These are phyloP conservation scores for Laupala kohalensis DNA, from an alignment of 1,140 invertebrate genomes.

Conservation along the genomic window DNA sequence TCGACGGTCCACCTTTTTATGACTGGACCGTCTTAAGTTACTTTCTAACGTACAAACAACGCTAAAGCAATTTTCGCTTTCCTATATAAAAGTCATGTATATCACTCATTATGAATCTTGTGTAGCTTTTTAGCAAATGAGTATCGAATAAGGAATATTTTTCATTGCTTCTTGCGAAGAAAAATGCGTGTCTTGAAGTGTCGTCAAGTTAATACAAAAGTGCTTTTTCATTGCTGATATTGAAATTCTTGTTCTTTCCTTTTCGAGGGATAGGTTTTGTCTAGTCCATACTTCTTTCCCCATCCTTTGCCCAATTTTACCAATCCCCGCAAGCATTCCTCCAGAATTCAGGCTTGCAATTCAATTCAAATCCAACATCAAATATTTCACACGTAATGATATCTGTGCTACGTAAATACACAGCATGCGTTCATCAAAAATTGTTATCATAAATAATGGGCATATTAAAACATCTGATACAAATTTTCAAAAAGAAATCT, in stretches of 20 bases:
- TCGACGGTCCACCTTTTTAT: background rate
- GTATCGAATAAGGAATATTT: background rate
- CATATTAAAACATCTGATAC: too few relatives aligned
- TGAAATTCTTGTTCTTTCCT: background rate
- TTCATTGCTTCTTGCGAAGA: background rate
- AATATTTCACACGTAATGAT: too few relatives aligned
- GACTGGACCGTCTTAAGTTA: background rate
- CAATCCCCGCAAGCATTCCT: too few relatives aligned
- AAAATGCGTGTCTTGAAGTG: background rate
- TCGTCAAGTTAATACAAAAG: background rate
- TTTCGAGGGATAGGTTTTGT: background rate
- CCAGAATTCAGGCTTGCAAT: too few relatives aligned
- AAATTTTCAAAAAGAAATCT: too few relatives aligned
- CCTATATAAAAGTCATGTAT: background rate
- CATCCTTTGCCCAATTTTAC: background rate
- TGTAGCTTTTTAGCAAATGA: conserved; percentile 1
- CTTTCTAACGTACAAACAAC: background rate
- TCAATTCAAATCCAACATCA: too few relatives aligned
- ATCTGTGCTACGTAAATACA: too few relatives aligned
- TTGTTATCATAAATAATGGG: too few relatives aligned
- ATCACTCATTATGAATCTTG: background rate
- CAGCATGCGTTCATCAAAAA: too few relatives aligned
- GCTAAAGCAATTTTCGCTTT: background rate
- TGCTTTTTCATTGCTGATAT: background rate
- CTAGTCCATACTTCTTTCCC: background rate